Conservation (phyloP, 2,113 vertebrate genomes). For the Grantiella picta region DNA sequence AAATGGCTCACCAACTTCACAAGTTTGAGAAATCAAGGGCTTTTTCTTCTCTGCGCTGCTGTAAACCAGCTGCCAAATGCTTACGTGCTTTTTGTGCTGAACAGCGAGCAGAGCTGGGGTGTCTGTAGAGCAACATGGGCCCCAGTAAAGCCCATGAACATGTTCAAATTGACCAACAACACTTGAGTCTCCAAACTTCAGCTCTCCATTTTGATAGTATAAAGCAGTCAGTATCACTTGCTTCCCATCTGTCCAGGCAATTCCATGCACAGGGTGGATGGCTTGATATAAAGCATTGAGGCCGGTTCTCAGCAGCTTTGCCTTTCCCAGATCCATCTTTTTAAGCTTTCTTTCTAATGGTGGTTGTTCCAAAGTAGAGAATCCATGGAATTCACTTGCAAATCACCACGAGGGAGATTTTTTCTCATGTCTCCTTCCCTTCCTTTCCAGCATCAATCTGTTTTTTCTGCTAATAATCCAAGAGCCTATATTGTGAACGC, state of each 20-base stretch:
- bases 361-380: background rate
- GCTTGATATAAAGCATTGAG: constrained; percentile 90
- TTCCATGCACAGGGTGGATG: constrained; percentile 87
- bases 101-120: constrained; percentile 83
- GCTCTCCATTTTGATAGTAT: constrained; percentile 73
- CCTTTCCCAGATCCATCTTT: constrained; percentile 92
- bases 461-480: background rate
- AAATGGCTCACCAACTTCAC: constrained; percentile 85
- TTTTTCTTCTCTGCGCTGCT: constrained; percentile 79
- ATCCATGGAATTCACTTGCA: constrained; percentile 12
- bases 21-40: constrained; percentile 84
- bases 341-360: background rate
- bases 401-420: background rate
- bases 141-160: constrained; percentile 89
- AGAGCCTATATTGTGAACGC: background rate
- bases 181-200: constrained; percentile 85
- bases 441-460: background rate
- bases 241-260: constrained; percentile 94
- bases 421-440: background rate
- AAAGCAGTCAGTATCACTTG: constrained; percentile 87
- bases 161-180: constrained; percentile 93
- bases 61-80: constrained; percentile 87
- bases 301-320: constrained; percentile 86
- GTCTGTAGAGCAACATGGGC: constrained; percentile 70
- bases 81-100: constrained; percentile 88